Conservation (phyloP, 2,797 vertebrate species). For the Petrocephalus schoutedeni region DNA sequence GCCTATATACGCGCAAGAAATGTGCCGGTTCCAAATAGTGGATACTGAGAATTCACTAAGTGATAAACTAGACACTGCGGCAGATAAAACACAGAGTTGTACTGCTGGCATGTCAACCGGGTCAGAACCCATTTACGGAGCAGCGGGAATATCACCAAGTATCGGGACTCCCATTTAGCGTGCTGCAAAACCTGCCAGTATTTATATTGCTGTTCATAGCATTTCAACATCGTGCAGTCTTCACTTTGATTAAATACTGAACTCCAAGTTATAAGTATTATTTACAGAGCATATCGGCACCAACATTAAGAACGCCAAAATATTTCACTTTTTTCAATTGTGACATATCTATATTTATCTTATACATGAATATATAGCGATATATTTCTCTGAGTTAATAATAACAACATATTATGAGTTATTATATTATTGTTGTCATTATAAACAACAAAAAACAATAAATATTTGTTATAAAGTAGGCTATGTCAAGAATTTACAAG, state of each 20-base stretch:
- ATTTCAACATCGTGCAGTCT: background rate
- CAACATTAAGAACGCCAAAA: background rate
- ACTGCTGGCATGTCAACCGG: background rate
- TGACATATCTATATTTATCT: background rate
- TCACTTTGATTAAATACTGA: background rate
- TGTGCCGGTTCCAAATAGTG: background rate
- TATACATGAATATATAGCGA: background rate
- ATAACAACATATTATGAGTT: background rate
- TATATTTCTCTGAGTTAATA: background rate
- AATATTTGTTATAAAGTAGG: background rate
- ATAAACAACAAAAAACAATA: background rate
- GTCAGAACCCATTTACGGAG: background rate
- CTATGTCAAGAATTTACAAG: background rate
- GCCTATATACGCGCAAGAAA: background rate
- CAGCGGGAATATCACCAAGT: background rate
- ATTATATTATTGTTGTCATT: background rate
- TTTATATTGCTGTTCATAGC: background rate
- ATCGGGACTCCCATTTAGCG: background rate
- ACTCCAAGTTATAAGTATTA: background rate
- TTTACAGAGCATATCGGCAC: background rate
- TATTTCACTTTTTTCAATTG: background rate
- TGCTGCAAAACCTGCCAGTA: background rate
- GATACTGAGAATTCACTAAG: background rate
- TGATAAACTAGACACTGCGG: background rate
- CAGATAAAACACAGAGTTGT: background rate